Base-by-base conservation (phyloP, 2,797 vertebrate species). In the Arctocebus calabarensis region DNA sequence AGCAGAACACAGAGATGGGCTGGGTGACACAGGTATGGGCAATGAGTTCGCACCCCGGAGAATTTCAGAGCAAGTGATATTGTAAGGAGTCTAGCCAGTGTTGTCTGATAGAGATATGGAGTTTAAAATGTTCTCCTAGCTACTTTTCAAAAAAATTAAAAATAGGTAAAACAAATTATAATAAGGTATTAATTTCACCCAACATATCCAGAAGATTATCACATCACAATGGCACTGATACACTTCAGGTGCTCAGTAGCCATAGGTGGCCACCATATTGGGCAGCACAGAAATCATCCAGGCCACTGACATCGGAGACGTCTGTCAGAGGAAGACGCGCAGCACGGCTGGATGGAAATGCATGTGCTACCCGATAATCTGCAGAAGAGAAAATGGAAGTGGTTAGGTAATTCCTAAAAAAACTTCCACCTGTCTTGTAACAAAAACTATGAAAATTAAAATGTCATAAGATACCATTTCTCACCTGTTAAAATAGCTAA, bases 391-490 rank as follows among this genome's bases (percentile, higher is more conserved):
- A 88, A 57, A 70, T 17, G 48, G 20, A 52, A 12, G 3, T 75
- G 45, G 8, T 86, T 83, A 87, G 75, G 75, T 57, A 79, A 57
- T 83, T 75, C 48, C 61, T 45, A n/a, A 10, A 78, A 84, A 66
- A 88, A n/a, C 17, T 55, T 90, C 73, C 1, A 55, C 34, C 22
- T 94, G n/a, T 32, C 55, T 64, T 94, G 37, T 62, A 43, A 71
- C 66, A 68, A 84, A 93, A 96, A 17, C 59, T 91, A 74, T 59
- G 77, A 84, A 85, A 90, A 88, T 82, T 62, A 82, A 91, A 91
- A 73, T 79, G 86, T 66, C 34, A 27, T 32, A 32, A 89, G 61
- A 81, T 40, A 40, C 2, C 48, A 27, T 86, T 89, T 86, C 59
- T 82, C 55, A 66, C 43, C 61, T 64, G 64, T 89, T 37, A 70